Percentiles rank a stretch among this genome's conserved stretches.
Conservation (phyloP, 2,888 invertebrate species). For the Mythimna albipuncta region DNA sequence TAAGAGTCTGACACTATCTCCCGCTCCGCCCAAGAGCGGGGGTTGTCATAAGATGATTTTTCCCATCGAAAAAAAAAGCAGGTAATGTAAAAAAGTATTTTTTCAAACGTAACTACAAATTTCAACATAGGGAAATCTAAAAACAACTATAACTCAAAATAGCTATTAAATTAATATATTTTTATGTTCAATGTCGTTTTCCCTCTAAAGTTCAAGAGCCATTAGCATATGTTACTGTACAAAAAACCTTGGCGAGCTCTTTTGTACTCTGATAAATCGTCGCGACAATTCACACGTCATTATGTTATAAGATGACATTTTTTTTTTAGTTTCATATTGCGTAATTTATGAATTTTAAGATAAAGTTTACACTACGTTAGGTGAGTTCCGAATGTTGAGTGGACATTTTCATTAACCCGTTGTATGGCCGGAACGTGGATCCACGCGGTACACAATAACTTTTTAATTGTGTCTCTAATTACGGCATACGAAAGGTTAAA, state of each 20-base stretch:
- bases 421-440: too few species aligned
- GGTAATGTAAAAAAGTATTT: too few species aligned
- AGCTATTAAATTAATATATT: not conserved
- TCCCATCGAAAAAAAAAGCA: too few species aligned
- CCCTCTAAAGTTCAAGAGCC: not conserved
- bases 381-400: slow-evolving; percentile 24
- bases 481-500: too few species aligned
- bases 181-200: slow-evolving; percentile 5
- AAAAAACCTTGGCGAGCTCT: slow-evolving; percentile 23
- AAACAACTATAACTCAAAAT: not conserved
- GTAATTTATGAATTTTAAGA: slow-evolving; percentile 18
- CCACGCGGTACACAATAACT: too few species aligned
- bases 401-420: not conserved
- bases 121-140: not conserved
- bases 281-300: slow-evolving; percentile 10
- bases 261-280: slow-evolving; percentile 29
- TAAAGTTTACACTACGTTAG: not conserved
- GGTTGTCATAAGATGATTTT: too few species aligned
- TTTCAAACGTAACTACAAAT: not conserved
- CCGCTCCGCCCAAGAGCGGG: too few species aligned
- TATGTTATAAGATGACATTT: slow-evolving; percentile 25
- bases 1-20: too few species aligned
- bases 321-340: slow-evolving; percentile 20
- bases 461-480: too few species aligned
- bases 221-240: slow-evolving; percentile 8